Percentiles rank a stretch among this genome's conserved stretches.
phyloP scores from a whole-genome alignment of 2,797 vertebrate species.

The Enteromius fasciolatus region DNA sequence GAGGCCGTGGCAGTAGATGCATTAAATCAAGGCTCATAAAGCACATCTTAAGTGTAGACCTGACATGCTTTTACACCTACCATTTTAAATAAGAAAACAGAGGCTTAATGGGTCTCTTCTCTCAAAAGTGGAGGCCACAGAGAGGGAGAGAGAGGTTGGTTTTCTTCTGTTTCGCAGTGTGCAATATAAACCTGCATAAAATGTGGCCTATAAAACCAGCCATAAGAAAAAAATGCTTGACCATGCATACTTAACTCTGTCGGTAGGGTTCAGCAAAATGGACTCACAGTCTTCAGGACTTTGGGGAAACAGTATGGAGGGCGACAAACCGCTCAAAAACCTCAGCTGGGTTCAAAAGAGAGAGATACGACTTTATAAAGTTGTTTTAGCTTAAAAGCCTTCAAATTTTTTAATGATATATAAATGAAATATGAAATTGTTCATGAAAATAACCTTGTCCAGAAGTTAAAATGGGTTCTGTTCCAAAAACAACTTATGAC shows the following conservation, averaged over 20 bases:
- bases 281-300: conserved; percentile 7
- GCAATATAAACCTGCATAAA: conserved; percentile 63
- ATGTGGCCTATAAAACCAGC: conserved; percentile 48
- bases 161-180: conserved; percentile 61
- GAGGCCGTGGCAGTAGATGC: conserved; percentile 4
- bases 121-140: conserved; percentile 1
- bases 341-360: not conserved
- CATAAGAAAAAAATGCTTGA: conserved; percentile 52
- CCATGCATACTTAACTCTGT: conserved; percentile 59
- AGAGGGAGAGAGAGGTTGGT: conserved; percentile 12
- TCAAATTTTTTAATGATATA: not conserved
- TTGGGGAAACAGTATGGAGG: not conserved
- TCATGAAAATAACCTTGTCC: not conserved
- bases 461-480: not conserved
- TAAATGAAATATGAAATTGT: conserved; percentile 3
- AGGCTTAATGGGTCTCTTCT: conserved; percentile 18
- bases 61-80: conserved; percentile 26
- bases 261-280: conserved; percentile 28
- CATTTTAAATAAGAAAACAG: conserved; percentile 38
- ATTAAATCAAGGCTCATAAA: conserved; percentile 11
- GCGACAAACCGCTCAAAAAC: conserved; percentile 1
- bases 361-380: conserved; percentile 4
- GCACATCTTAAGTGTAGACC: conserved; percentile 4
- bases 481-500: not conserved
- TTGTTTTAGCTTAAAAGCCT: conserved; percentile 6